A percentile compares a stretch with the other conserved stretches of the same genome.
Evolutionary conservation across 2,888 invertebrate genomes (phyloP).

Genomic region (Stictocephala bisonia): DNA sequence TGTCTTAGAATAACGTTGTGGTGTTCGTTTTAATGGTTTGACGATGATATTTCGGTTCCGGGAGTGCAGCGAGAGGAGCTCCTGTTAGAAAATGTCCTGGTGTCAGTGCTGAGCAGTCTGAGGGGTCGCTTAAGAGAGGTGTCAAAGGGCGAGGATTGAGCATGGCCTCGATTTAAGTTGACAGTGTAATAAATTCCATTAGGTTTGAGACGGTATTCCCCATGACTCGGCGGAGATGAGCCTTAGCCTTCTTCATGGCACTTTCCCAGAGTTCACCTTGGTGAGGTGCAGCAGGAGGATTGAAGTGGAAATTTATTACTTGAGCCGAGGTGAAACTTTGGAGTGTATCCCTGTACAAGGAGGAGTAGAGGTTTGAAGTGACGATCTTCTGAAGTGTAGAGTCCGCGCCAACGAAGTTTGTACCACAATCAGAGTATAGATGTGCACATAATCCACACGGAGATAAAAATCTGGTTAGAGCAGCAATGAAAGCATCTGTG

Average conservation of each 20-base stretch:
- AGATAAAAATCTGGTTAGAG: not conserved
- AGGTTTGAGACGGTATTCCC: conserved; percentile 8
- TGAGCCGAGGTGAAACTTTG: not conserved
- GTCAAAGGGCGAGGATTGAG: conserved; percentile 12
- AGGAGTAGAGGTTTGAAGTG: too few species aligned
- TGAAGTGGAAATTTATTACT: conserved; percentile 30
- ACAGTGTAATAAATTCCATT: conserved; percentile 15
- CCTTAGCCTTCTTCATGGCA: conserved; percentile 28
- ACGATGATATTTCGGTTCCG: too few species aligned
- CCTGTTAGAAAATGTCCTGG: conserved; percentile 50
- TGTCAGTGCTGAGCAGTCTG: conserved; percentile 23
- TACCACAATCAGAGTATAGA: not conserved
- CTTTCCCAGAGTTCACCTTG: conserved; percentile 42
- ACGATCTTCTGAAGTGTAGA: too few species aligned
- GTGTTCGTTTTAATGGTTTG: too few species aligned
- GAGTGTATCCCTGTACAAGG: too few species aligned
- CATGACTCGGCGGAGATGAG: conserved; percentile 31
- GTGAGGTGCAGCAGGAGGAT: conserved; percentile 24
- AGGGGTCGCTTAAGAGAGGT: conserved; percentile 14
- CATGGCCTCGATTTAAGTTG: conserved; percentile 14
- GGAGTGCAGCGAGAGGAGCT: conserved; percentile 9
- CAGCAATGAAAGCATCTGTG: conserved; percentile 7
- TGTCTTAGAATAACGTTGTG: too few species aligned
- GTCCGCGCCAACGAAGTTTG: conserved; percentile 11
- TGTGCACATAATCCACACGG: not conserved